These are phyloP conservation scores for Plebejus anna DNA, from an alignment of 2,888 invertebrate genomes.

Conservation along the genomic window DNA sequence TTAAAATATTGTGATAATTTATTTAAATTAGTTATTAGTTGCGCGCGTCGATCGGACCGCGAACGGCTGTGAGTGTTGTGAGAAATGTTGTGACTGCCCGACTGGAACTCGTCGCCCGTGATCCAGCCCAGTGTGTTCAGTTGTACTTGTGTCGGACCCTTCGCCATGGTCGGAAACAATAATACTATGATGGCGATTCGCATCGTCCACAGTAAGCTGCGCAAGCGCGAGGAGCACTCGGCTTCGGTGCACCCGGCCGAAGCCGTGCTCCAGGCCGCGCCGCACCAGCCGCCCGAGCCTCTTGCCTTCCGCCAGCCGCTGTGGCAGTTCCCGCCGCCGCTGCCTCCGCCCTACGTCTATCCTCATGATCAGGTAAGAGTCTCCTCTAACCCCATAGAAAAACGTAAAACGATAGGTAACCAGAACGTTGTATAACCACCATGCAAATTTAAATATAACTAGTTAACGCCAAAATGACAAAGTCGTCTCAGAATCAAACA, in stretches of 20 bases:
- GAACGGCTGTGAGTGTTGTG: constrained; percentile 78
- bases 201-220: constrained; percentile 94
- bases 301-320: constrained; percentile 84
- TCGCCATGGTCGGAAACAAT: constrained; percentile 90
- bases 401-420: background rate
- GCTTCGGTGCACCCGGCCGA: constrained; percentile 85
- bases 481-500: constrained; percentile 34
- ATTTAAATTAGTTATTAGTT: constrained; percentile 76
- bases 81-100: constrained; percentile 77
- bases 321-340: constrained; percentile 92
- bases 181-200: constrained; percentile 93
- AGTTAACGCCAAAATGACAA: background rate
- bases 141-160: constrained; percentile 69
- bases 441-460: background rate
- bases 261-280: constrained; percentile 82
- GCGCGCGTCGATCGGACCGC: constrained; percentile 61
- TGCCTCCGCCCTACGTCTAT: constrained; percentile 88
- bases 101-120: constrained; percentile 75
- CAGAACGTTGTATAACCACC: background rate
- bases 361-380: constrained; percentile 87
- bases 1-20: constrained; percentile 76
- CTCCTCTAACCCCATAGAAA: background rate
- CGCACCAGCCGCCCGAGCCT: constrained; percentile 74
- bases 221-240: constrained; percentile 90
- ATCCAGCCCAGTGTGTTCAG: constrained; percentile 72